Percentiles rank a stretch among this genome's conserved stretches.
These are phyloP conservation scores for Caenorhabditis sp. DNA, from an alignment of 2,888 invertebrate species.

Conservation along the genomic window DNA sequence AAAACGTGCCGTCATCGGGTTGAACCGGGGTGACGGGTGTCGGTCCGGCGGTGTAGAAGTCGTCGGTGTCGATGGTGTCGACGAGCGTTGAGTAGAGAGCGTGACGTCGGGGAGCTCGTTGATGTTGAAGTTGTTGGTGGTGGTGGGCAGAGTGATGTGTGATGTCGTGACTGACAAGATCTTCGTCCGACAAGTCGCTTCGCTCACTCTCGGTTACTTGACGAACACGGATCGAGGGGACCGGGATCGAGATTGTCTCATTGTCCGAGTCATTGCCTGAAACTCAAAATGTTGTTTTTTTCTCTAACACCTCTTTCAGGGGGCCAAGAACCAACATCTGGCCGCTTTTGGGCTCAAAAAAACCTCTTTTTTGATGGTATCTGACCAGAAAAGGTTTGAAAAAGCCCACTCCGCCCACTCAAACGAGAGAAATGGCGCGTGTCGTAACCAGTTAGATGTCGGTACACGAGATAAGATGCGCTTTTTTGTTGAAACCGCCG, in stretches of 20 bases:
- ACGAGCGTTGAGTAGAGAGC: constrained; percentile 60
- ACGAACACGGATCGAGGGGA: constrained; percentile 5
- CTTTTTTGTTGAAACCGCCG: too few species aligned
- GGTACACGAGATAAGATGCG: too few species aligned
- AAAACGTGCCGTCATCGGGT: constrained; percentile 25
- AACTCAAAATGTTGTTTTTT: background rate
- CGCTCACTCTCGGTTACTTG: constrained; percentile 30
- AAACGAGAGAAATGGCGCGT: too few species aligned
- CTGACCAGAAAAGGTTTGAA: too few species aligned
- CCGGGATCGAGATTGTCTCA: background rate
- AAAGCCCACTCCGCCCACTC: too few species aligned
- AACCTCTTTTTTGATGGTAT: too few species aligned
- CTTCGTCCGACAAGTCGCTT: constrained; percentile 34
- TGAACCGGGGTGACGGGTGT: constrained; percentile 32
- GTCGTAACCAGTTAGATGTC: too few species aligned
- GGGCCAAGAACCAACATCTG: background rate
- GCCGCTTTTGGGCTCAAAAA: too few species aligned
- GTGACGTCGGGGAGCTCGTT: constrained; percentile 37
- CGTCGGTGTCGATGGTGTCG: constrained; percentile 16
- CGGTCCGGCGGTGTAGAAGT: constrained; percentile 13
- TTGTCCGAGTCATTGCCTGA: constrained; percentile 13
- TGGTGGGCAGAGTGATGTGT: background rate
- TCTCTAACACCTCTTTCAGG: constrained; percentile 5
- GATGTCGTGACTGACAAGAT: constrained; percentile 16
- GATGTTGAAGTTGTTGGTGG: background rate